Conservation (phyloP, 2,797 vertebrate species). For the Liparis tanakae region DNA sequence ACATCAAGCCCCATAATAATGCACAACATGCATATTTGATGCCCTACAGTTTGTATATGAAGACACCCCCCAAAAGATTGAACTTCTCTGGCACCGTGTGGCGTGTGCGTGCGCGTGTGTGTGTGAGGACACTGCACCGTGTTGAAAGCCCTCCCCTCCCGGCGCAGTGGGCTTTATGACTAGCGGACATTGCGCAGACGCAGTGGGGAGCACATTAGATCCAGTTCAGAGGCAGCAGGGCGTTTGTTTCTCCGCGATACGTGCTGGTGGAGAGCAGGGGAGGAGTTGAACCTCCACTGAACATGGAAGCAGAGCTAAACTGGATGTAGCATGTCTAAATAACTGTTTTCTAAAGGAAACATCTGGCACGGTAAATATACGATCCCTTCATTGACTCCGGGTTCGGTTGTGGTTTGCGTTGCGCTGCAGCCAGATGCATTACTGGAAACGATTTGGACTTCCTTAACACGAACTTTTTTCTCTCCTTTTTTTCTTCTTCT, state of each 20-base stretch:
- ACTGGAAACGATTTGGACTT: background rate
- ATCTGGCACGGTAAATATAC: slow-evolving; percentile 46
- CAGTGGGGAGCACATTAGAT: background rate
- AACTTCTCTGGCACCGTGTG: background rate
- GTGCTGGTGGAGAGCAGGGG: background rate
- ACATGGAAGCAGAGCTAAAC: slow-evolving; percentile 53
- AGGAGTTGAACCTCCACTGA: slow-evolving; percentile 25
- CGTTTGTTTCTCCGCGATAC: slow-evolving; percentile 55
- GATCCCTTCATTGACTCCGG: background rate
- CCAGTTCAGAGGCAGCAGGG: slow-evolving; percentile 35
- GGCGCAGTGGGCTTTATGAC: background rate
- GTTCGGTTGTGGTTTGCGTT: background rate
- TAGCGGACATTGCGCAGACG: slow-evolving; percentile 46
- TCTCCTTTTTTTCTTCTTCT: no score
- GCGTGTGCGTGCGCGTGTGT: background rate
- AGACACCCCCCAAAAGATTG: background rate
- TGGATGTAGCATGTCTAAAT: slow-evolving; percentile 25
- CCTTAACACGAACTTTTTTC: slow-evolving; percentile 4
- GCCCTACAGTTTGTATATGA: background rate
- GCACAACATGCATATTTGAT: background rate
- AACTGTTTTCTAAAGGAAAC: slow-evolving; percentile 26
- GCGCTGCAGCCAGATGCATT: background rate
- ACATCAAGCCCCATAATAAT: background rate
- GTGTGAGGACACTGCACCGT: background rate
- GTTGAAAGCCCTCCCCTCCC: background rate